Evolutionary conservation across 2,888 invertebrate genomes (phyloP), one percentile per base, ranked within the genome.

Genomic region (Ennomos erosarius): DNA sequence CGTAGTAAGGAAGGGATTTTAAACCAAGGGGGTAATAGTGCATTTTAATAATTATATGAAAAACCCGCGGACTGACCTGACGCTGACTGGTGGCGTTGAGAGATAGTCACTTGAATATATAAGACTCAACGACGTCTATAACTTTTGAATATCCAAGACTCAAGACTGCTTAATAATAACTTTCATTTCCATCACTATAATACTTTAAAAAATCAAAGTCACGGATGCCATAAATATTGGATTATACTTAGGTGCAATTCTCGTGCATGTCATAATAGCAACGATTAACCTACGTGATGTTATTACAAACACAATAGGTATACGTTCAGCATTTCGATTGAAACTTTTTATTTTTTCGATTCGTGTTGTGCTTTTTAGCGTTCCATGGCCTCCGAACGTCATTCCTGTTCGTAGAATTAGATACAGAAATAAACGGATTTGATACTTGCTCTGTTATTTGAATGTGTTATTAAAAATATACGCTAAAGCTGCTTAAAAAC

Each of bases 201-300:
- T 58, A 59, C 55, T 34, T 73, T 71, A 59, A 68, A 70, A 78
- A 76, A 79, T 79, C 74, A 78, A 82, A 85, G 85, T 86, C 87
- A 87, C 84, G 81, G 79, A 82, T 81, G 85, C 79, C 85, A 90
- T 90, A 89, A 89, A 90, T 90, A 91, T 91, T 91, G 91, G 91
- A 90, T 91, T 91, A 91, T 88, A 87, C 78, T 90, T 57, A 88
- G 88, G 88, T 85, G 89, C 88, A 88, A 89, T 90, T 88, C 88
- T 83, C 55, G 59, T 80, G 87, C 87, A 88, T 90, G 91, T 91
- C 90, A 91, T 91, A 92, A 92, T 91, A 87, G 83, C 87, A 67
- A 77, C 85, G 89, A 89, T 92, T 90, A 89, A 87, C 76, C 83
- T 90, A 92, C 91, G 92, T 92, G 92, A 91, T 90, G 87, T 85